Base-by-base conservation (phyloP, 2,888 invertebrate genomes). In the Ochropleura leucogaster region DNA sequence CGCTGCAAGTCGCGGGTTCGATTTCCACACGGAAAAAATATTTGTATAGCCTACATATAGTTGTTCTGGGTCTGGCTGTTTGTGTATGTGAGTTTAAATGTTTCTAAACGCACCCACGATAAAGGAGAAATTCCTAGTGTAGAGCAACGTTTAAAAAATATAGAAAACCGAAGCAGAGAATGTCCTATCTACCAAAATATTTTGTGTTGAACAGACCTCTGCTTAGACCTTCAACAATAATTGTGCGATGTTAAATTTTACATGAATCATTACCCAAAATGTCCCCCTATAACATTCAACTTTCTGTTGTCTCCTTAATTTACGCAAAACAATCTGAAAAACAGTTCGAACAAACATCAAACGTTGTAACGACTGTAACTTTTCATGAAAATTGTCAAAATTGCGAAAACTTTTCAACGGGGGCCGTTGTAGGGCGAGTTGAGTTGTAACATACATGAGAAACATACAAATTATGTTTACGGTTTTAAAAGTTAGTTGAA, bases 331-430 rank as follows among this genome's bases (percentile, higher is more conserved):
- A 73, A 74, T 63, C 71, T 53, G 55, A 68, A 57, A 81, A 67
- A 77, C 66, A 64, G 55, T 77, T 81, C 72, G 7, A 83, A 79
- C 74, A 79, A 82, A 78, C 79, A 79, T 77, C 57, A 69, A 8
- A 18, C 42, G 30, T 64, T 57, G 69, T 68, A 79, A 77, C 64
- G 72, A 70, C 62, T 9, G 9, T 46, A 79, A 79, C 75, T 70
- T 82, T 77, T 79, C 70, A 79, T 66, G 72, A 72, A 74, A 84
- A 87, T 83, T 84, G 80, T 76, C 79, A 76, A 79, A 85, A 85
- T 77, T 68, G 68, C 67, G 57, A n/a, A 73, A 79, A 83, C 64
- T 79, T 82, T 80, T 63, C 60, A 59, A 44, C 57, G n/a, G 47
- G 30, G 44, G 10, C 44, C 10, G n/a, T 9, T 79, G 68, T 57